Conservation (phyloP, 2,888 invertebrate genomes). For the Poecilobothrus nobilitatus region DNA sequence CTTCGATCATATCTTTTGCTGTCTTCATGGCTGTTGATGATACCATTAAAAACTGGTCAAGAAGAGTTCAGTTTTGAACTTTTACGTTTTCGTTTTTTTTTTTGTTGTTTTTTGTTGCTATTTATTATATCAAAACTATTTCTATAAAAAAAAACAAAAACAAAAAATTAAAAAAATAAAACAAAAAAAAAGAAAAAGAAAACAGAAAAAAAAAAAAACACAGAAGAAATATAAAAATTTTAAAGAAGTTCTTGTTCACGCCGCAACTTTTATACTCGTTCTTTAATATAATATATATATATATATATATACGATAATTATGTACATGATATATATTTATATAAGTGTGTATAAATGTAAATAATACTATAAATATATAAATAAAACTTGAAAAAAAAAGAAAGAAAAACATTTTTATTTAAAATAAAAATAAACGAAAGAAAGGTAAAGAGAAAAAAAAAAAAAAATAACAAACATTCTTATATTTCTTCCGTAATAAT, state of each 20-base stretch:
- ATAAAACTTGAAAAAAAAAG: not conserved
- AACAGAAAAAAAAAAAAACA: too few species aligned
- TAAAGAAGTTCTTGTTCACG: not conserved
- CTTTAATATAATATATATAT: not conserved
- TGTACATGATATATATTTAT: not conserved
- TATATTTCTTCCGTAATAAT: constrained; percentile 1
- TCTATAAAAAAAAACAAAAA: not conserved
- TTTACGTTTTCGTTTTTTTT: too few species aligned
- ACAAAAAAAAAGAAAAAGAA: too few species aligned
- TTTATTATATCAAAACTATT: not conserved
- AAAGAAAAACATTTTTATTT: too few species aligned
- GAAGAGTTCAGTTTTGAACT: not conserved
- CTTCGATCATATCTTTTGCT: not conserved
- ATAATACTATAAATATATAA: not conserved
- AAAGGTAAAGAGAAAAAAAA: not conserved
- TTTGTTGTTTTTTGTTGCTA: too few species aligned
- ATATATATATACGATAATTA: not conserved
- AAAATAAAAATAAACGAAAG: not conserved
- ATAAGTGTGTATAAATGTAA: not conserved
- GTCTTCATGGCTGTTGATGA: not conserved
- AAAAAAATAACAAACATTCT: not conserved
- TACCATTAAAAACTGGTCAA: not conserved
- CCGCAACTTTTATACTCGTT: not conserved
- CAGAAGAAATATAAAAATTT: not conserved
- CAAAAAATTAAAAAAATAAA: not conserved